Evolutionary conservation across 2,888 invertebrate species (phyloP), one percentile per base, ranked within the genome.

Genomic region (Clusia tigrina): DNA sequence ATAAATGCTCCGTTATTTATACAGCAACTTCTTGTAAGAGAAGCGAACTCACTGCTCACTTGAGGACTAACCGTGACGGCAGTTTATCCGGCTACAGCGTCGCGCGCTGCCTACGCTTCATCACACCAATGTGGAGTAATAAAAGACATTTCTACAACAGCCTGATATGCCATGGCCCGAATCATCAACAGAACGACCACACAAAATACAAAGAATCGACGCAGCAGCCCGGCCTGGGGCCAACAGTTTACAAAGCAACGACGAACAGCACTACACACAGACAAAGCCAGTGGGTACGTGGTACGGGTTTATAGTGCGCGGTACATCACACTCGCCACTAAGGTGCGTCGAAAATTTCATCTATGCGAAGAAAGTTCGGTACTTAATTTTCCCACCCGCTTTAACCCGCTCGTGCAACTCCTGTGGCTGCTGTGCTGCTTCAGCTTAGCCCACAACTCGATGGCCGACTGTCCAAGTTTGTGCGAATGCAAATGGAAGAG

Each of bases 401-500:
- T 3, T 12, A 18, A 54, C 69, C 77, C 76, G 20, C 64, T 77
- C 5, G 71, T 70, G 46, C 78, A 75, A 60, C 64, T 78, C 59
- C 70, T 79, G 10, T 79, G 78, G 76, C 72, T 80, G 64, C 65
- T 79, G 18, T 79, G 79, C 70, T 80, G 80, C 51, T 74, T 81
- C 12, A 66, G 71, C 32, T 71, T 82, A 65, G 73, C 73, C 10
- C 72, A 73, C 66, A 70, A 71, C 54, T 67, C 74, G 25, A 76
- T 84, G 69, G 88, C 89, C 77, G 90, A 89, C 74, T 92, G 92
- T 80, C 91, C 91, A 58, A 87, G 87, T 67, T 86, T 89, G 73
- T 94, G 94, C 85, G 92, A 93, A 84, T 94, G 94, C 87, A 93
- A 93, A 85, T 94, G 94, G 94, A 91, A 91, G 82, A 90, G 90